phyloP scores from a whole-genome alignment of 1,140 invertebrate genomes.

The Pogonomyrmex californicus region DNA sequence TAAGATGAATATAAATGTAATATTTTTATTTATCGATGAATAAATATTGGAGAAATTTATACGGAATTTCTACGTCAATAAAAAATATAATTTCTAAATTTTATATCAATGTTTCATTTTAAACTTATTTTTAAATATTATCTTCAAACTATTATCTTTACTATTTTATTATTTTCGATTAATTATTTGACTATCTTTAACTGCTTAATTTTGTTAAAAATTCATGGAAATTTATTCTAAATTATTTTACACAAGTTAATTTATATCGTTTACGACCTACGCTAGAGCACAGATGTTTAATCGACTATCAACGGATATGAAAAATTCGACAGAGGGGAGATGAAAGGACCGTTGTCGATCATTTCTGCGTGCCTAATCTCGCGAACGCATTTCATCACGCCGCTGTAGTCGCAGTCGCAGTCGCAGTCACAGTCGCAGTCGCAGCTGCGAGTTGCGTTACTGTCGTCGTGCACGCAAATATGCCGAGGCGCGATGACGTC shows the following conservation, averaged over 20 bases:
- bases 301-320: neutral
- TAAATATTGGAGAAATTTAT: neutral
- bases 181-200: no score
- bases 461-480: slow-evolving; percentile 71
- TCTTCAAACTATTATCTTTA: neutral
- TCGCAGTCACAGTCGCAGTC: neutral
- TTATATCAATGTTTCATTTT: neutral
- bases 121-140: neutral
- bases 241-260: neutral
- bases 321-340: neutral
- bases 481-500: slow-evolving; percentile 75
- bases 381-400: slow-evolving; percentile 39
- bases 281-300: slow-evolving; percentile 16
- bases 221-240: neutral
- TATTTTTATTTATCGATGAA: neutral
- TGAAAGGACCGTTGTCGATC: slow-evolving; percentile 33
- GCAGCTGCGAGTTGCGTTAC: slow-evolving; percentile 63
- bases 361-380: slow-evolving; percentile 57
- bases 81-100: neutral
- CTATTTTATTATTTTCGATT: no score
- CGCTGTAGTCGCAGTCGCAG: slow-evolving; percentile 31
- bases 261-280: slow-evolving; percentile 4
- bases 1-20: neutral
- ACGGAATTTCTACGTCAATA: neutral
- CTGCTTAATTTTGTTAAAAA: neutral